Evolutionary conservation across 1,140 invertebrate genomes (phyloP), one percentile per base, ranked within the genome.

Genomic region (Helicoverpa armigera): DNA sequence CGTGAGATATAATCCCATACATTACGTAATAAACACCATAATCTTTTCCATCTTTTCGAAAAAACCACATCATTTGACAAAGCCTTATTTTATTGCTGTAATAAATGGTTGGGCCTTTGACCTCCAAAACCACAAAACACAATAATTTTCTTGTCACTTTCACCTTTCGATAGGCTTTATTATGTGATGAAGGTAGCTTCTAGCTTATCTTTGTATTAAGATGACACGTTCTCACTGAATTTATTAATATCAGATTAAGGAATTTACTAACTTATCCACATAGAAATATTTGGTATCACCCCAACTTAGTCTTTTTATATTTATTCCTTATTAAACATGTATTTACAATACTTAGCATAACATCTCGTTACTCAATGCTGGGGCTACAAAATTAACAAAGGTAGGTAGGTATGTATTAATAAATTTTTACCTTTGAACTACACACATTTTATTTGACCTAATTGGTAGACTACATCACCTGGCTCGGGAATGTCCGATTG

Each of bases 111-210:
- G 18, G 50, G 53, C 48, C 48, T 70, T 29, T 70, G 50, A 70
- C 67, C 67, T 70, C 67, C 16, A 51, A 53, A 70, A 53, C 67
- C 48, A 53, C 67, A 51, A 69, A 69, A 50, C 65, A 51, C 43
- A 70, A 70, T 70, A 2, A 53, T 53, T 70, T 70, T 53, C 10
- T 51, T 53, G 48, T 51, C 16, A 70, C 67, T 70, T 70, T 70
- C 67, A 70, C 48, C 67, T 70, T 70, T 70, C 50, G 67, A 53
- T 53, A 43, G 35, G 67, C 50, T 70, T 70, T 70, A 70, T 70
- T 70, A 53, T 70, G 51, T 70, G 48, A 70, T 12, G 43, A 61
- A 69, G 16, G 16, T 43, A 43, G 35, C 43, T 69, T 29, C 35
- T 2, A 51, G 18, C n/a, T 70, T 29, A 29, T 48, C 18, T 70